Base-by-base conservation (phyloP, 1,140 invertebrate species). In the Drosophila carrolli region DNA sequence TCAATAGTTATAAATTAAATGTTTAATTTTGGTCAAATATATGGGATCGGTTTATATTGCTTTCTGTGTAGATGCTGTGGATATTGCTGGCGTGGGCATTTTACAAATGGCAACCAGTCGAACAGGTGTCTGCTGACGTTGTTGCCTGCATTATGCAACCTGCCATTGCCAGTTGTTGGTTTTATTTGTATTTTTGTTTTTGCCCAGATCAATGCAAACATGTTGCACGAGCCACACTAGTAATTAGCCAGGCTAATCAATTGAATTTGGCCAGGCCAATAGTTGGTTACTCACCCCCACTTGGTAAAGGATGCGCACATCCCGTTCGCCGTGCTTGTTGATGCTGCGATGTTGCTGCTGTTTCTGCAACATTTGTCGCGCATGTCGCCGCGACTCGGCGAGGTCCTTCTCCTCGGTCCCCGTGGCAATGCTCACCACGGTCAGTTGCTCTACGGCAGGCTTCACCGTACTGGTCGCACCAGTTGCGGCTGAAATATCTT, bases 301-400 rank as follows among this genome's bases (percentile, higher is more conserved):
- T 92, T 92, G 91, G 66, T 92, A 92, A 62, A 92, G 78, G 59
- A 91, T 90, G 47, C 91, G 79, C 41, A 91, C 55, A 77, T 91
- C 76, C 76, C 90, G 88, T 14, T 50, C 54, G 44, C 23, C 41
- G 66, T 75, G 71, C 41, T 55, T 86, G 82, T 14, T 81, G 73
- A 46, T 78, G 84, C 54, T 81, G 50, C 38, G 65, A 19, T 68
- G 65, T 53, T 71, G 61, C 50, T 70, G 78, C 41, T 80, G 80
- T 58, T 80, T 75, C 58, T 75, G 75, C 67, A 89, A 70, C 84
- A 89, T 89, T 90, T 89, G 84, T 46, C 84, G 73, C 56, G 84
- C 68, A 7, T 82, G 78, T 53, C 84, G 81, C 13, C 65, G 68
- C 19, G 67, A 66, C 32, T 68, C 55, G 40, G 46, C 68, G 41